phyloP scores from a whole-genome alignment of 2,113 vertebrate species.

The Arothron firmamentum region DNA sequence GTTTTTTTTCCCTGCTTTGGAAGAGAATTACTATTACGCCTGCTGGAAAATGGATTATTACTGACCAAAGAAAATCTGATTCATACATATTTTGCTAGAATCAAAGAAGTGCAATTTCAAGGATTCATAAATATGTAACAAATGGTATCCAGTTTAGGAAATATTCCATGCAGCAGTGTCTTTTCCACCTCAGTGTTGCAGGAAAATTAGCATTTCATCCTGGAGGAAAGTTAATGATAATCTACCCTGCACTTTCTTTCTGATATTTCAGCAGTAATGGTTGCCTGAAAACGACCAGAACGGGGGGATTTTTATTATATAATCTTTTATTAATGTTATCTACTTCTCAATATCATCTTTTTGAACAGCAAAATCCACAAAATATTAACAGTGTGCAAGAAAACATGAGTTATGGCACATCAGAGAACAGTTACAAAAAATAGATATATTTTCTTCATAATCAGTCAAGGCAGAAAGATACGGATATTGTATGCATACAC shows the following conservation, averaged over 20 bases:
- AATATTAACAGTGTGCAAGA: constrained; percentile 83
- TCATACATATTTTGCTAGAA: no score
- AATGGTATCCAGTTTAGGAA: no score
- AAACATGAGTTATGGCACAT: constrained; percentile 81
- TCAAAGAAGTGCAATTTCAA: no score
- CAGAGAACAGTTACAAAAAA: constrained; percentile 80
- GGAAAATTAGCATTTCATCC: no score
- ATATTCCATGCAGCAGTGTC: no score
- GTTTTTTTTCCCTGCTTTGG: background rate
- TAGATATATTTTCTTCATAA: constrained; percentile 78
- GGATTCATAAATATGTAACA: no score
- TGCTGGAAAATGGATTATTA: no score
- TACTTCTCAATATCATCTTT: constrained; percentile 71
- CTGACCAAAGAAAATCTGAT: no score
- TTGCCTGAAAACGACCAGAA: background rate
- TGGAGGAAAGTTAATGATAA: no score
- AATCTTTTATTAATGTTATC: constrained; percentile 75
- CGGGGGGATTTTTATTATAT: constrained; percentile 52
- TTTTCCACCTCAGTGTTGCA: no score
- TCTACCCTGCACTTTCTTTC: no score
- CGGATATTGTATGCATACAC: constrained; percentile 70
- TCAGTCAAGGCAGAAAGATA: constrained; percentile 77
- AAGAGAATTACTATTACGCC: background rate
- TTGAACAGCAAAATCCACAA: constrained; percentile 79
- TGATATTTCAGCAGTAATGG: background rate